phyloP scores from a whole-genome alignment of 2,888 invertebrate genomes.

The Tetragonula carbonaria region DNA sequence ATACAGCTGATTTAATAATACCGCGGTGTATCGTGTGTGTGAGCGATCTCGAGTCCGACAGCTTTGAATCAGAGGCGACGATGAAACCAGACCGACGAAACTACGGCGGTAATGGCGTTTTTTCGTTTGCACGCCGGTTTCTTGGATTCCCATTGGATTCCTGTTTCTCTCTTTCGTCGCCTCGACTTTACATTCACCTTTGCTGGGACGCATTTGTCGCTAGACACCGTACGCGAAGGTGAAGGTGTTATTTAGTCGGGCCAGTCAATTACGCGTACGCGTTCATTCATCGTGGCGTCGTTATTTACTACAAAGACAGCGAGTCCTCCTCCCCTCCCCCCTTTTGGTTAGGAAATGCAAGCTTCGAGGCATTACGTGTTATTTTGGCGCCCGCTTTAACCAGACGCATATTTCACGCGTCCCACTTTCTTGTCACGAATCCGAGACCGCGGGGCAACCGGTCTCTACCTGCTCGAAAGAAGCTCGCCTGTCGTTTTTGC shows the following conservation, averaged over 20 bases:
- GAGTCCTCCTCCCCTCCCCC: background rate
- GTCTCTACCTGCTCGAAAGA: slow-evolving; percentile 63
- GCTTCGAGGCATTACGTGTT: slow-evolving; percentile 52
- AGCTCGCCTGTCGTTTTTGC: slow-evolving; percentile 64
- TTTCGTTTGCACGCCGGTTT: slow-evolving; percentile 2
- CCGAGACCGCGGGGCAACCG: slow-evolving; percentile 48
- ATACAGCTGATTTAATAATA: slow-evolving; percentile 44
- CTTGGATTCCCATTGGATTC: slow-evolving; percentile 30
- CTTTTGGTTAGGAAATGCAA: slow-evolving; percentile 16
- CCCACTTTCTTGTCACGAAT: slow-evolving; percentile 68
- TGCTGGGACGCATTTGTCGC: background rate
- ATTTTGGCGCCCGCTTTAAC: slow-evolving; percentile 66
- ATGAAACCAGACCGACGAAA: slow-evolving; percentile 29
- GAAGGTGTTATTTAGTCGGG: slow-evolving; percentile 29
- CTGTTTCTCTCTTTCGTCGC: slow-evolving; percentile 7
- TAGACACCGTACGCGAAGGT: background rate
- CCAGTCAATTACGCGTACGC: slow-evolving; percentile 5
- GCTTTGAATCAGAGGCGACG: slow-evolving; percentile 1
- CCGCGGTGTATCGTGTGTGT: background rate
- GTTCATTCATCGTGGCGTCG: background rate
- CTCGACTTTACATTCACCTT: background rate
- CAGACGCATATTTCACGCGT: slow-evolving; percentile 69
- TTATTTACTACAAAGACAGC: slow-evolving; percentile 26
- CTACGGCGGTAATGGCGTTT: slow-evolving; percentile 14
- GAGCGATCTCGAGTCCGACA: slow-evolving; percentile 27